These are phyloP conservation scores for Penelope pileata DNA, from an alignment of 2,113 vertebrate genomes.

Conservation along the genomic window DNA sequence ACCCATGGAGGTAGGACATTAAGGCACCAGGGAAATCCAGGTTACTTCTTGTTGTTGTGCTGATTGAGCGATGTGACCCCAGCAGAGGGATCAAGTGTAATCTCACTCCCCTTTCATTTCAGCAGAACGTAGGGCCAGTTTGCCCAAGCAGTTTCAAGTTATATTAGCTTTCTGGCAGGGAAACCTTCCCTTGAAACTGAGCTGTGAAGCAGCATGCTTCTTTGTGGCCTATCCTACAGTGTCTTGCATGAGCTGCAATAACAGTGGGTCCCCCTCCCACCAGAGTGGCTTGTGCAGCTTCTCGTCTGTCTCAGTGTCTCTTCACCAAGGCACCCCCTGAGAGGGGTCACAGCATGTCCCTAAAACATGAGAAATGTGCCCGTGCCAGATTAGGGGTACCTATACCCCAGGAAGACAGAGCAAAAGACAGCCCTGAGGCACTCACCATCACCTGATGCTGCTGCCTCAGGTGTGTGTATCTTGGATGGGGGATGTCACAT, in stretches of 20 bases:
- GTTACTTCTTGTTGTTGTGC: background rate
- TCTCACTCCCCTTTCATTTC: slow-evolving; percentile 32
- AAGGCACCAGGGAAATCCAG: background rate
- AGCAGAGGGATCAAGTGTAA: background rate
- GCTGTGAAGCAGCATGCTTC: background rate
- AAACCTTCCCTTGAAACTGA: slow-evolving; percentile 2
- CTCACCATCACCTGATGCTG: background rate
- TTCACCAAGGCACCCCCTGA: background rate
- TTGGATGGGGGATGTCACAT: background rate
- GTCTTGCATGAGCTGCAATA: background rate
- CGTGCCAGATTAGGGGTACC: background rate
- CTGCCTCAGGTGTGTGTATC: background rate
- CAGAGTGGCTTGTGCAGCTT: background rate
- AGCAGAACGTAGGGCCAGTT: background rate
- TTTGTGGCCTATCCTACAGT: background rate
- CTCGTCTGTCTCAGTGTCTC: background rate
- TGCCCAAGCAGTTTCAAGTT: background rate
- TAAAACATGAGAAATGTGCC: background rate
- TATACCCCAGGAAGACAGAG: background rate
- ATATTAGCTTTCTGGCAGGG: background rate
- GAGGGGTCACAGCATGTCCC: background rate
- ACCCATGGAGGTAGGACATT: accelerated
- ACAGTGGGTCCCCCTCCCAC: background rate
- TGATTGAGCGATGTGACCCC: background rate
- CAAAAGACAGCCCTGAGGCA: background rate